Evolutionary conservation across 2,888 invertebrate species (phyloP), one percentile per base, ranked within the genome.

Genomic region (Epinotia demarniana): DNA sequence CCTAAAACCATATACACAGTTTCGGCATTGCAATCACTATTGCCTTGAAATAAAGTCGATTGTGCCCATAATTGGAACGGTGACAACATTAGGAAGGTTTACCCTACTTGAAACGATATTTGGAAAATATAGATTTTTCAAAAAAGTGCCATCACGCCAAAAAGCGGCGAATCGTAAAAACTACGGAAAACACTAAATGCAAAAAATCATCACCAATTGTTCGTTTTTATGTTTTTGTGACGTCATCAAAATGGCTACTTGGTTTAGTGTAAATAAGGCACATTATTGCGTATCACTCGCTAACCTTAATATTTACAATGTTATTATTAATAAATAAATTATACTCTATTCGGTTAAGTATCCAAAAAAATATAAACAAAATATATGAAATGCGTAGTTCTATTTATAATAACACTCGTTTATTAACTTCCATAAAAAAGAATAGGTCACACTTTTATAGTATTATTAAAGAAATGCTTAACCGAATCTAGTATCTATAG

Each of bases 251-350:
- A 73, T 67, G 69, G 75, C 73, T 67, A 62, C 58, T 64, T 58
- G 60, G 74, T 63, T 61, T 46, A 57, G 66, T 72, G 66, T 72
- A 84, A 83, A 82, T 87, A 90, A 90, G 90, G 90, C 90, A 90
- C 90, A 86, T 69, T 85, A 84, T 85, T 86, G 87, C 86, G 81
- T 89, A 89, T 89, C 89, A 89, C 89, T 89, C 86, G 81, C 74
- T 80, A 81, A 81, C 82, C 79, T 84, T 86, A 88, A 79, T 89
- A 89, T 89, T 86, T 89, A 89, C 89, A 89, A 83, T 80, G 81
- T 83, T 83, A 81, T 83, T 83, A 81, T 83, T 80, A 86, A 86
- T 86, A 88, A 87, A 88, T 87, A 86, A 82, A 81, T 75, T 72
- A 73, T 71, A 68, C 69, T 69, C 16, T n/a, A 61, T 62, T 61